Percentiles rank a stretch among this genome's conserved stretches.
phyloP scores from a whole-genome alignment of 2,113 vertebrate species.

The Shinisaurus crocodilurus region DNA sequence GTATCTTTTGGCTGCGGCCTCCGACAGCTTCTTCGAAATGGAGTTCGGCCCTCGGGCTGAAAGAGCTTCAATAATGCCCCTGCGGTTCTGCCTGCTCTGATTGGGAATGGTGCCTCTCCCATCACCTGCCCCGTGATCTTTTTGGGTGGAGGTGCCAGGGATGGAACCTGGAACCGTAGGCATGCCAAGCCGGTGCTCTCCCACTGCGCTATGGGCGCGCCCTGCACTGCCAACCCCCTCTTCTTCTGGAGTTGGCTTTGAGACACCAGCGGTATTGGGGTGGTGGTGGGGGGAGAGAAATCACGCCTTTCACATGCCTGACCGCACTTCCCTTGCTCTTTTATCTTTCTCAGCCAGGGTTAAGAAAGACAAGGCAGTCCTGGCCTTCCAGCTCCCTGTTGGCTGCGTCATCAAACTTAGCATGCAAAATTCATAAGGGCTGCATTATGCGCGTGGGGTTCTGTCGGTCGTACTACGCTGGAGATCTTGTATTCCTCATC shows the following conservation, averaged over 20 bases:
- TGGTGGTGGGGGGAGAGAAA: too few relatives aligned
- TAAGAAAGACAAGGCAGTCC: not conserved
- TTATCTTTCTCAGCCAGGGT: not conserved
- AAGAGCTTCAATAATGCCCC: too few relatives aligned
- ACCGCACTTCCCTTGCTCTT: not conserved
- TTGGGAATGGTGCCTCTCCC: too few relatives aligned
- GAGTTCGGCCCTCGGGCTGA: too few relatives aligned
- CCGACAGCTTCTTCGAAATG: too few relatives aligned
- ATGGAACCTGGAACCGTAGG: too few relatives aligned
- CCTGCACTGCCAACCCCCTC: too few relatives aligned
- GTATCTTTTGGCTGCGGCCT: too few relatives aligned
- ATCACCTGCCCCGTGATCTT: too few relatives aligned
- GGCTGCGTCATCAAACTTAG: not conserved
- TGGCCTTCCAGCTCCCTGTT: not conserved
- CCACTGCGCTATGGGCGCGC: not conserved
- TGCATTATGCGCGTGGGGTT: not conserved
- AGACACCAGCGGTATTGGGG: too few relatives aligned
- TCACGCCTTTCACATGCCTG: not conserved
- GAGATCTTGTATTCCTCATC: not conserved
- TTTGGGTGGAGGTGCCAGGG: too few relatives aligned
- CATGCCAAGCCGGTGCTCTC: not conserved
- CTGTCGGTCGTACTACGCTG: not conserved
- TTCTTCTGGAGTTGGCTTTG: not conserved
- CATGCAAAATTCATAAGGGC: slow-evolving; percentile 4
- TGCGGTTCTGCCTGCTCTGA: too few relatives aligned